Conservation (phyloP, 1,140 invertebrate species). For the Megathymus violae region DNA sequence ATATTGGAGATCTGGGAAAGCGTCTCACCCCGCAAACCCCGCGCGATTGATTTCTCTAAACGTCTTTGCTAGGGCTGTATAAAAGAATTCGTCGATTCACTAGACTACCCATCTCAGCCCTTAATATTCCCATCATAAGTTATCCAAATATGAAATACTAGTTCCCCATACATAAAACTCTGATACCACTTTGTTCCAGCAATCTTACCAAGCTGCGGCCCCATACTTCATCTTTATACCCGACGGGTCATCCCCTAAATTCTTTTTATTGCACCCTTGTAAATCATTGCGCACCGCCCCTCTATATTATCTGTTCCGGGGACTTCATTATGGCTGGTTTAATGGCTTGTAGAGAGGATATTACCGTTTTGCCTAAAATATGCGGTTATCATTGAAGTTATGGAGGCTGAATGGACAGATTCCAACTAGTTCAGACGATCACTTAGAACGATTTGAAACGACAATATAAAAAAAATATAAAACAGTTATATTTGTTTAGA, state of each 20-base stretch:
- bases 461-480: too few species aligned
- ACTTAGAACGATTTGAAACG: too few species aligned
- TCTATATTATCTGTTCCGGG: constrained; percentile 78
- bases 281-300: constrained; percentile 80
- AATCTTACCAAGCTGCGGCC: constrained; percentile 44
- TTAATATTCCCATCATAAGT: too few species aligned
- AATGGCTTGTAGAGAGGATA: constrained; percentile 76
- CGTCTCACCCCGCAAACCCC: too few species aligned
- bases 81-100: too few species aligned
- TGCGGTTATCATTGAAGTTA: constrained; percentile 8
- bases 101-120: too few species aligned
- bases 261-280: constrained; percentile 82
- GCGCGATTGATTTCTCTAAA: too few species aligned
- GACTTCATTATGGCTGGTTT: constrained; percentile 82
- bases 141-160: constrained; percentile 9
- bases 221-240: constrained; percentile 78
- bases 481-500: too few species aligned
- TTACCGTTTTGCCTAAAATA: constrained; percentile 27
- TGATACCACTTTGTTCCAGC: constrained; percentile 29
- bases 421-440: not conserved
- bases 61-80: too few species aligned
- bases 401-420: not conserved
- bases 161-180: constrained; percentile 33
- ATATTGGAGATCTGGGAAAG: too few species aligned
- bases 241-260: constrained; percentile 80